Conservation (phyloP, 2,888 invertebrate species). For the Aspidiotus destructor region DNA sequence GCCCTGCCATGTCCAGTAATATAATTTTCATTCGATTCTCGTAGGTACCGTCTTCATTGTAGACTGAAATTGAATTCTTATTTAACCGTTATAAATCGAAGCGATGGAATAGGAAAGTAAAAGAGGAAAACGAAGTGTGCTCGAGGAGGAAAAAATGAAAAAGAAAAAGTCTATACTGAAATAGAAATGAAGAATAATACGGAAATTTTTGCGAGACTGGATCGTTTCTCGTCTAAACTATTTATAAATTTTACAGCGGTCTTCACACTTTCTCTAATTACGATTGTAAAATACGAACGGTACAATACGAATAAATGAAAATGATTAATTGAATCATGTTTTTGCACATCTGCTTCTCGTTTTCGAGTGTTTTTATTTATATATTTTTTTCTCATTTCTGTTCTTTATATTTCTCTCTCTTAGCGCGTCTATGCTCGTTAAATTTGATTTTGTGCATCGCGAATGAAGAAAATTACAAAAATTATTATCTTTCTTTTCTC, state of each 20-base stretch:
- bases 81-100: too few species aligned
- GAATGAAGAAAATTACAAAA: too few species aligned
- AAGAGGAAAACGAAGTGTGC: neutral
- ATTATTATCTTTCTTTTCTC: too few species aligned
- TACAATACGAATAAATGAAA: conserved; percentile 18
- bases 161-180: neutral
- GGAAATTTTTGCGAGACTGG: neutral
- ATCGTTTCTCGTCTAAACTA: neutral
- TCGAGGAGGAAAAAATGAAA: neutral
- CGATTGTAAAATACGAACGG: conserved; percentile 15
- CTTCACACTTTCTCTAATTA: conserved; percentile 26
- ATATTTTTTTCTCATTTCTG: too few species aligned
- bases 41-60: too few species aligned
- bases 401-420: too few species aligned
- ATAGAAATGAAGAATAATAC: neutral
- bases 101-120: neutral
- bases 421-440: too few species aligned
- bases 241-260: conserved; percentile 22
- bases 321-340: conserved; percentile 2
- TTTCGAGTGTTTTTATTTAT: neutral
- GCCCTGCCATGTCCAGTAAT: too few species aligned
- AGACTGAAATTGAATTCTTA: too few species aligned
- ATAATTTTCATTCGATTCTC: too few species aligned
- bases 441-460: too few species aligned
- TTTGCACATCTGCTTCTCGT: conserved; percentile 1